Evolutionary conservation across 1,140 invertebrate species (phyloP).

Genomic region (Orius insidiosus): DNA sequence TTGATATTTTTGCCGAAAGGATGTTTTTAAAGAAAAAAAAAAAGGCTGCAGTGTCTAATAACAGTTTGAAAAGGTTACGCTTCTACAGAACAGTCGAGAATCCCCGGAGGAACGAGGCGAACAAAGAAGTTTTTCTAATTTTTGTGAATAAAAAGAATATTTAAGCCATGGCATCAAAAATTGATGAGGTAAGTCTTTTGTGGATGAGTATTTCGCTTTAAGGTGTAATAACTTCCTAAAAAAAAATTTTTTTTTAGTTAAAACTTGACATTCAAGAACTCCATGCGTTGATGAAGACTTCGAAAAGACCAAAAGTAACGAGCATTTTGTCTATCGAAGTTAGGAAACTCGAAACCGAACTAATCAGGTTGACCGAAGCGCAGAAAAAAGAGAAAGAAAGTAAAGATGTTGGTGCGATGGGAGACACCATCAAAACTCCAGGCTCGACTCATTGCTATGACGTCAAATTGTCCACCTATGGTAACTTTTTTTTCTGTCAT

Average conservation of each 20-base stretch:
- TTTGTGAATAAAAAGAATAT: too few relatives aligned
- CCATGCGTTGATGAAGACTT: constrained; percentile 36
- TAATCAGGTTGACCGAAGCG: constrained; percentile 27
- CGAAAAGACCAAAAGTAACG: constrained; percentile 44
- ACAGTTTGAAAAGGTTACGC: too few relatives aligned
- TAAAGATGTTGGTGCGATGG: constrained; percentile 21
- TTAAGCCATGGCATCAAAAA: too few relatives aligned
- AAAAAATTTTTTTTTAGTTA: constrained; percentile 32
- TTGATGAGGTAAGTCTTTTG: not conserved
- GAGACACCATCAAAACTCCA: constrained; percentile 18
- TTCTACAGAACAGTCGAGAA: too few relatives aligned
- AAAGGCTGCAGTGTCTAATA: too few relatives aligned
- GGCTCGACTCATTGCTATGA: constrained; percentile 35
- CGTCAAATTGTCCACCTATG: constrained; percentile 59
- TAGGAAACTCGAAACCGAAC: constrained; percentile 49
- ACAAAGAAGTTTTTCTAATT: too few relatives aligned
- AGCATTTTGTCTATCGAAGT: constrained; percentile 49
- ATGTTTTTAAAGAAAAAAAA: too few relatives aligned
- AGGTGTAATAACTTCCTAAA: too few relatives aligned
- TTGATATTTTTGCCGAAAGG: too few relatives aligned
- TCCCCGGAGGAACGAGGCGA: too few relatives aligned
- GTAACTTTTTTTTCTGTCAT: too few relatives aligned
- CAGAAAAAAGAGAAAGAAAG: constrained; percentile 24
- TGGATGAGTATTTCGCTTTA: not conserved
- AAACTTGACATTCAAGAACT: constrained; percentile 49